Conservation (phyloP, 2,797 vertebrate species). For the Malurus leucopterus region DNA sequence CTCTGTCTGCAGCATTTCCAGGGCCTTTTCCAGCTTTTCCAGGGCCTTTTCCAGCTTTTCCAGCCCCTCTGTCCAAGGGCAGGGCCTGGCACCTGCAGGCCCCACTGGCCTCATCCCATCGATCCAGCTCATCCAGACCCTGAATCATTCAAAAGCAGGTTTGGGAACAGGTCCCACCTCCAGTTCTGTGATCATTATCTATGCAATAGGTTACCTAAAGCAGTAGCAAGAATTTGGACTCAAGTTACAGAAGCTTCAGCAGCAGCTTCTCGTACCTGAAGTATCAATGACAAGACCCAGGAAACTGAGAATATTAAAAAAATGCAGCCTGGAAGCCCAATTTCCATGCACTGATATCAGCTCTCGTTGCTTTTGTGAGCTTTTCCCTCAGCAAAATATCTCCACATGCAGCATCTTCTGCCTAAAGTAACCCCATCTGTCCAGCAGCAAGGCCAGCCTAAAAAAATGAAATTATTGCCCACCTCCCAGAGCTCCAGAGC, state of each 20-base stretch:
- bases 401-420: background rate
- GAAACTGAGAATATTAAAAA: background rate
- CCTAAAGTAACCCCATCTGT: background rate
- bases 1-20: background rate
- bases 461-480: background rate
- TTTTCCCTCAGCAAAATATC: background rate
- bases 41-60: background rate
- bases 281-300: background rate
- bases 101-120: fast-evolving
- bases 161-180: background rate
- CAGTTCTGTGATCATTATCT: background rate
- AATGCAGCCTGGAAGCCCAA: background rate
- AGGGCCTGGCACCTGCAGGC: background rate
- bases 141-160: background rate
- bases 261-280: background rate
- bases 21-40: background rate
- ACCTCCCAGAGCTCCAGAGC: background rate
- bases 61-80: background rate
- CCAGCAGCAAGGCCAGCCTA: background rate
- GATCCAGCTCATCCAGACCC: fast-evolving
- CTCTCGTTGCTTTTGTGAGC: background rate
- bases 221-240: background rate
- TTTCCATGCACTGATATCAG: background rate
- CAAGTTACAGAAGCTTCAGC: background rate
- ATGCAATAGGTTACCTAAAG: background rate